Evolutionary conservation across 2,113 vertebrate species (phyloP).

Genomic region (Gobio gobio): DNA sequence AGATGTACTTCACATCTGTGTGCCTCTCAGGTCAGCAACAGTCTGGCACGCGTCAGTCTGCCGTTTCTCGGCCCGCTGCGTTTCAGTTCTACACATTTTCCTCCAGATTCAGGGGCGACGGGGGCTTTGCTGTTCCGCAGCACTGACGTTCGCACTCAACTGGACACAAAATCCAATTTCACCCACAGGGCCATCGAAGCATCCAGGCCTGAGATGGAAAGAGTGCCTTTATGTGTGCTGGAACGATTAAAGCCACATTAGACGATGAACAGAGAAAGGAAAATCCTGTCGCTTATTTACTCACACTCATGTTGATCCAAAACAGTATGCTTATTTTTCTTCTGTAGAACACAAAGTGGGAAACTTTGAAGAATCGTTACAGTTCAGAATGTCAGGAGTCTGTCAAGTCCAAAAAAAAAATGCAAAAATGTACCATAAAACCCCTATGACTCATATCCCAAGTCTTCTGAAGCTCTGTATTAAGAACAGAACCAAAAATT

Average conservation of each 20-base stretch:
- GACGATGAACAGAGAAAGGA: constrained; percentile 26
- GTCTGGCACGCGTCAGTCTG: constrained; percentile 51
- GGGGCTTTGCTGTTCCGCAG: constrained; percentile 18
- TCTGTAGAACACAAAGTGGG: background rate
- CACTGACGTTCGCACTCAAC: constrained; percentile 42
- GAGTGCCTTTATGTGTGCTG: constrained; percentile 15
- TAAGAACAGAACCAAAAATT: background rate
- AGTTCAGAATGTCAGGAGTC: background rate
- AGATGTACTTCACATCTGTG: constrained; percentile 63
- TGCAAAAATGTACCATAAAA: background rate
- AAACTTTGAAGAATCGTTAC: background rate
- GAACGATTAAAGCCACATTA: constrained; percentile 24
- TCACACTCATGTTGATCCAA: background rate
- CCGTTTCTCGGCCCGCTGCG: constrained; percentile 24
- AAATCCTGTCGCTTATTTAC: constrained; percentile 24
- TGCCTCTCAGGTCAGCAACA: constrained; percentile 39
- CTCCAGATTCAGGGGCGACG: background rate
- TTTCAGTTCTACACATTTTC: constrained; percentile 6
- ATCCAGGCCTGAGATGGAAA: constrained; percentile 20
- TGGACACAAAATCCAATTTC: constrained; percentile 59
- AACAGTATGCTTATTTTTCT: no score
- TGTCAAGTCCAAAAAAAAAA: background rate
- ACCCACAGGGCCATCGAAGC: constrained; percentile 46
- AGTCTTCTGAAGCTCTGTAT: background rate
- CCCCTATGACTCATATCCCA: background rate